Evolutionary conservation across 2,888 invertebrate species (phyloP).

Genomic region (Mimumesa dahlbomi): DNA sequence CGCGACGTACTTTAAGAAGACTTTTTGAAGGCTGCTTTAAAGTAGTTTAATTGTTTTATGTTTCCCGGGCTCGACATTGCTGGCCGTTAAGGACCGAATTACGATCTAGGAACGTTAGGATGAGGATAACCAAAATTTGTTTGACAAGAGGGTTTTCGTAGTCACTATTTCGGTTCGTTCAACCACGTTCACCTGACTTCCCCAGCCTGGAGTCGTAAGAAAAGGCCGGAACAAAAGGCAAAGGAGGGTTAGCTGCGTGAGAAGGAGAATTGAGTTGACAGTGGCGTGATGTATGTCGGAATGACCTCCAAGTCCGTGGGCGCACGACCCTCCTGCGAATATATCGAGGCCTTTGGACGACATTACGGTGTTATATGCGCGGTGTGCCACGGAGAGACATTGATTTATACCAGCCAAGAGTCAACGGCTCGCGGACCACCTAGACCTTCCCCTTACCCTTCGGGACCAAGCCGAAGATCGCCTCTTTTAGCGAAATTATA

Average conservation of each 20-base stretch:
- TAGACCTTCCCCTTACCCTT: conserved; percentile 34
- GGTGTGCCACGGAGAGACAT: conserved; percentile 67
- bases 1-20: no score
- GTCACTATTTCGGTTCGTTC: background rate
- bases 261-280: conserved; percentile 54
- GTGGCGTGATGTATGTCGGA: conserved; percentile 66
- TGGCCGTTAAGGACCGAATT: no score
- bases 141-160: no score
- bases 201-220: background rate
- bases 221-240: conserved; percentile 9
- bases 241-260: conserved; percentile 18
- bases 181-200: background rate
- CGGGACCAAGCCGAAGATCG: conserved; percentile 30
- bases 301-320: conserved; percentile 61
- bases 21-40: no score
- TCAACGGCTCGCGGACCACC: conserved; percentile 46
- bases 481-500: conserved; percentile 36
- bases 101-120: no score
- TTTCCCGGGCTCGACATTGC: no score
- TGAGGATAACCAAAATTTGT: no score
- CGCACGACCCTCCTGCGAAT: conserved; percentile 61
- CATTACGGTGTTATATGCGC: conserved; percentile 67
- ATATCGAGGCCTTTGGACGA: conserved; percentile 65
- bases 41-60: no score
- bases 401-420: conserved; percentile 69